Evolutionary conservation across 2,113 vertebrate genomes (phyloP).

Genomic region (Mus pahari): DNA sequence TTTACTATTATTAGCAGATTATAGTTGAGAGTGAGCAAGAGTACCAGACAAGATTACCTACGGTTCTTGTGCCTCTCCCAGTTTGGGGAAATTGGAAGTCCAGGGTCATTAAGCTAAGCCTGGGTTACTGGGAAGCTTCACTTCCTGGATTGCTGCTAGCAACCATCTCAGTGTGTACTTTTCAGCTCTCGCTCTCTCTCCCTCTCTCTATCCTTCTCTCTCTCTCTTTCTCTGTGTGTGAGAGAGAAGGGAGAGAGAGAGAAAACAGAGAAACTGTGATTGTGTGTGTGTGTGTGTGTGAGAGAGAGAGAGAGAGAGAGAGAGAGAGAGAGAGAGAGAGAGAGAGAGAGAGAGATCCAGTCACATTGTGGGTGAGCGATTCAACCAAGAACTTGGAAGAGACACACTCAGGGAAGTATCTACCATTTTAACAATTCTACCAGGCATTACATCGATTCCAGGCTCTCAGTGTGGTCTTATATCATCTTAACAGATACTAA

Average conservation of each 20-base stretch:
- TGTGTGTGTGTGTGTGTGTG: too few species aligned
- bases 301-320: background rate
- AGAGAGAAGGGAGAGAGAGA: background rate
- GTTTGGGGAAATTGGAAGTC: background rate
- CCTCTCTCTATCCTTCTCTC: too few species aligned
- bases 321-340: background rate
- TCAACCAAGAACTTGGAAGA: background rate
- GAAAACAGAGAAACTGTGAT: background rate
- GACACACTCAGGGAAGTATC: background rate
- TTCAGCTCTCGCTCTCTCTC: background rate
- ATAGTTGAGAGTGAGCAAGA: background rate
- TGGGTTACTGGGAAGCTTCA: background rate
- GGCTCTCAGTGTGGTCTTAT: background rate
- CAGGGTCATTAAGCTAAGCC: background rate
- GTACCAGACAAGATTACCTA: background rate
- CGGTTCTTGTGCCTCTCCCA: background rate
- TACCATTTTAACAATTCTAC: background rate
- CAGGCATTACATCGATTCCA: background rate
- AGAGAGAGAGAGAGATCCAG: background rate
- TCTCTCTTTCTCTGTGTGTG: too few species aligned
- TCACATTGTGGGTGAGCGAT: background rate
- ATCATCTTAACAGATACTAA: constrained; percentile 15
- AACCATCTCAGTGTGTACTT: background rate
- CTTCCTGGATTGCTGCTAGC: background rate
- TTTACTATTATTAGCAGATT: background rate